Evolutionary conservation across 2,113 vertebrate genomes (phyloP).

Genomic region (Periophthalmodon schlosseri): DNA sequence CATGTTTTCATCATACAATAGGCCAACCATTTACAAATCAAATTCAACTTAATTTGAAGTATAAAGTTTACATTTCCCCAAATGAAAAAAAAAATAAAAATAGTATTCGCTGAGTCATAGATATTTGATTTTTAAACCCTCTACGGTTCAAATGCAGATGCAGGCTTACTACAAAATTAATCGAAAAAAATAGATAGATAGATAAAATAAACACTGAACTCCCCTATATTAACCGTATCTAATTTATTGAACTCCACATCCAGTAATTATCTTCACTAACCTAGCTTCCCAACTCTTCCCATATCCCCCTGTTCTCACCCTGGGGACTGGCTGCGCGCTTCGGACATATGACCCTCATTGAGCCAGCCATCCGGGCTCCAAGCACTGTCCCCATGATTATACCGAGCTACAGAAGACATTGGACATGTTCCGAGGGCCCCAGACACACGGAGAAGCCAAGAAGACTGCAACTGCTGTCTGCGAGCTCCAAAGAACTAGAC

Average conservation of each 20-base stretch:
- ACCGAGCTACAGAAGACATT: not conserved
- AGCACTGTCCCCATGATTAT: not conserved
- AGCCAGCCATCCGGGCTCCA: not conserved
- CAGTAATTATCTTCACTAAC: not conserved
- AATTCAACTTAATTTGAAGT: too few species aligned
- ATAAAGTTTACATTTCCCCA: too few species aligned
- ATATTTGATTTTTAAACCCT: too few species aligned
- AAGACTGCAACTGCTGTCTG: not conserved
- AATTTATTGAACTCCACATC: not conserved
- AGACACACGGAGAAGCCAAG: not conserved
- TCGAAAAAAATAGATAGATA: too few species aligned
- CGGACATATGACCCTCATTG: not conserved
- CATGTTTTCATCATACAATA: too few species aligned
- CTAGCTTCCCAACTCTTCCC: not conserved
- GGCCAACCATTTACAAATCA: too few species aligned
- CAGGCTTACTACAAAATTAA: too few species aligned
- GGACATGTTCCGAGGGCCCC: conserved; percentile 2
- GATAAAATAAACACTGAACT: too few species aligned
- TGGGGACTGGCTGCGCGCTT: not conserved
- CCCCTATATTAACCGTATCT: too few species aligned
- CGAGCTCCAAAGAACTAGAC: not conserved
- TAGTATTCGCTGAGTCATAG: too few species aligned
- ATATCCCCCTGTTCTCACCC: not conserved
- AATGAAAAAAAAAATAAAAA: too few species aligned
- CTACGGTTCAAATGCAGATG: too few species aligned